These are phyloP conservation scores for Samia ricini DNA, from an alignment of 1,140 invertebrate species.

Conservation along the genomic window DNA sequence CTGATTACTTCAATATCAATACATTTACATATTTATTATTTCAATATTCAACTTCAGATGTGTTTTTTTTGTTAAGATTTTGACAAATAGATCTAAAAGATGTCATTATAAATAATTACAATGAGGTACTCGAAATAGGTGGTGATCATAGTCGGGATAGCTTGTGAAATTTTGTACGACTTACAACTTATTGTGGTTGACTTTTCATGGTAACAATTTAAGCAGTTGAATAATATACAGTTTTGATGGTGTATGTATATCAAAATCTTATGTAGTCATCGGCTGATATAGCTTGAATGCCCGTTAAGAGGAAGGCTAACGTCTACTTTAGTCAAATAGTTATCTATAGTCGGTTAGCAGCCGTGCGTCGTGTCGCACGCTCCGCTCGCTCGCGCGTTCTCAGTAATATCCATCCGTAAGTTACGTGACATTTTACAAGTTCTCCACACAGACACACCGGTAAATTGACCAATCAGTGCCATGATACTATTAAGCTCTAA, in stretches of 20 bases:
- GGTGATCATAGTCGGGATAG: too few relatives aligned
- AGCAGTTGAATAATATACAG: not conserved
- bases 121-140: too few relatives aligned
- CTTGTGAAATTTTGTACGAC: too few relatives aligned
- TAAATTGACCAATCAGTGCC: slow-evolving; percentile 22
- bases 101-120: too few relatives aligned
- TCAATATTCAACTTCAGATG: too few relatives aligned
- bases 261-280: not conserved
- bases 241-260: not conserved
- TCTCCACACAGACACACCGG: slow-evolving; percentile 25
- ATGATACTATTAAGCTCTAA: slow-evolving; percentile 14
- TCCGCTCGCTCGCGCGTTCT: slow-evolving; percentile 17
- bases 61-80: too few relatives aligned
- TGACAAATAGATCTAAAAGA: too few relatives aligned
- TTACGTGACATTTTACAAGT: slow-evolving; percentile 27
- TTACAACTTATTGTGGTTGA: too few relatives aligned
- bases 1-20: too few relatives aligned
- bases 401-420: slow-evolving; percentile 25
- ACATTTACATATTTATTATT: too few relatives aligned
- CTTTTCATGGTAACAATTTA: not conserved
- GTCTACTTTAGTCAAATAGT: not conserved
- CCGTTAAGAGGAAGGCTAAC: not conserved
- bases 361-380: slow-evolving; percentile 30
- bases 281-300: not conserved
- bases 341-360: slow-evolving; percentile 20